These are phyloP conservation scores for Tokudaia muenninki DNA, from an alignment of 2,797 vertebrate genomes.

Conservation along the genomic window DNA sequence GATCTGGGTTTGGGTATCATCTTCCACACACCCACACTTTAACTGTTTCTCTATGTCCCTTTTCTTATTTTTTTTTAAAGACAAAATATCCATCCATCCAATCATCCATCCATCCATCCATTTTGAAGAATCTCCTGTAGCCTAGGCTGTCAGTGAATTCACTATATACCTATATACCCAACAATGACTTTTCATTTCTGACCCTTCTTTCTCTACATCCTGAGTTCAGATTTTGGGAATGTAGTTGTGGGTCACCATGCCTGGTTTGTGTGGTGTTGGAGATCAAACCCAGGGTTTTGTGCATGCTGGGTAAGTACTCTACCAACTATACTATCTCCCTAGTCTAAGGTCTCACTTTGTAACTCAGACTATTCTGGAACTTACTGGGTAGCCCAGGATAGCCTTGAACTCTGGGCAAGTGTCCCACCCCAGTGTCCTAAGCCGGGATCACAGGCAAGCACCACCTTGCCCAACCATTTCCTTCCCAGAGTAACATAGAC, in stretches of 20 bases:
- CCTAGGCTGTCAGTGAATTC: neutral
- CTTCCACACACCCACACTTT: neutral
- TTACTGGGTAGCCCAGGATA: neutral
- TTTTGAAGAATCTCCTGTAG: neutral
- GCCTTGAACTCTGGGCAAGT: neutral
- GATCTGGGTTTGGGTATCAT: neutral
- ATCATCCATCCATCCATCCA: neutral
- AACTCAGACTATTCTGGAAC: neutral
- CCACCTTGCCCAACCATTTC: neutral
- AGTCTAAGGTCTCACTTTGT: neutral
- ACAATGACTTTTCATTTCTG: neutral
- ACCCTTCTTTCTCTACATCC: neutral
- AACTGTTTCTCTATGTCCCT: neutral
- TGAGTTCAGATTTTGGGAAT: neutral
- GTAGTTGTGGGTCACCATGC: neutral
- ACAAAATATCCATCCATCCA: neutral
- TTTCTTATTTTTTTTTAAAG: neutral
- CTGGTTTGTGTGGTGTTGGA: neutral
- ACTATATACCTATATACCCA: neutral
- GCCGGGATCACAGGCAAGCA: neutral
- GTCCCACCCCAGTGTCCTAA: neutral
- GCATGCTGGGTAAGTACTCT: neutral
- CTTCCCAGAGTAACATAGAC: neutral
- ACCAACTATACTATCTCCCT: neutral
- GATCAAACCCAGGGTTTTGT: neutral